These are phyloP conservation scores for Drosophila ogumai DNA, from an alignment of 1,140 invertebrate species.

Conservation along the genomic window DNA sequence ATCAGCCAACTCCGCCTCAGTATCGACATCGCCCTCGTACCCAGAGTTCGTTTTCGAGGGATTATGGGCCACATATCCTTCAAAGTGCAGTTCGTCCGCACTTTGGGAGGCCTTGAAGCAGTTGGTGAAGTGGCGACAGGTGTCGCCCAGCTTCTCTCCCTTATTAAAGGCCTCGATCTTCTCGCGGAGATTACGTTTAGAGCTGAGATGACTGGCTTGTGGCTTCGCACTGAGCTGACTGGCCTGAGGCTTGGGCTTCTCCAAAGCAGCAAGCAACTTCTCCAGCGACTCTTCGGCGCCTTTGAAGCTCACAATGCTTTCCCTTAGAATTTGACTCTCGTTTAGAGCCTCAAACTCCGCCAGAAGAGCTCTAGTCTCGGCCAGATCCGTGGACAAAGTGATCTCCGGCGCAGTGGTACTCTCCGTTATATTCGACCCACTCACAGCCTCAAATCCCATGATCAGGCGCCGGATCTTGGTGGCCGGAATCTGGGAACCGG, in stretches of 20 bases:
- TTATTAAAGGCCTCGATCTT: conserved; percentile 8
- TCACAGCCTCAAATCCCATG: conserved; percentile 1
- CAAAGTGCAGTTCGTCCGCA: neutral
- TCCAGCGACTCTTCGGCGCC: conserved; percentile 2
- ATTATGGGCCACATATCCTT: neutral
- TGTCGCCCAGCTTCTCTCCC: neutral
- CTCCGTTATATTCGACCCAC: neutral
- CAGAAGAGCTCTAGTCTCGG: neutral
- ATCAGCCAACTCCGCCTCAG: conserved; percentile 1
- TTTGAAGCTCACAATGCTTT: neutral
- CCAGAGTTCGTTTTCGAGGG: neutral
- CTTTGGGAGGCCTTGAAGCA: neutral
- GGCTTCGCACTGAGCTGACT: neutral
- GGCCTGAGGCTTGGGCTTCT: neutral
- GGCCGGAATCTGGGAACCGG: neutral
- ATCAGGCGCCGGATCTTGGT: conserved; percentile 5
- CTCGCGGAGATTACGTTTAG: conserved; percentile 1
- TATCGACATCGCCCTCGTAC: conserved; percentile 10
- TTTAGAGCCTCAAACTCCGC: neutral
- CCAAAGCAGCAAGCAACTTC: neutral
- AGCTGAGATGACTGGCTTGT: neutral
- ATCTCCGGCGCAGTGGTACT: neutral
- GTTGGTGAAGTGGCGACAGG: conserved; percentile 1
- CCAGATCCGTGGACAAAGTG: neutral
- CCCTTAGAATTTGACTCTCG: neutral